Evolutionary conservation across 2,113 vertebrate species (phyloP), one percentile per base, ranked within the genome.

Genomic region (Delphinapterus leucas): DNA sequence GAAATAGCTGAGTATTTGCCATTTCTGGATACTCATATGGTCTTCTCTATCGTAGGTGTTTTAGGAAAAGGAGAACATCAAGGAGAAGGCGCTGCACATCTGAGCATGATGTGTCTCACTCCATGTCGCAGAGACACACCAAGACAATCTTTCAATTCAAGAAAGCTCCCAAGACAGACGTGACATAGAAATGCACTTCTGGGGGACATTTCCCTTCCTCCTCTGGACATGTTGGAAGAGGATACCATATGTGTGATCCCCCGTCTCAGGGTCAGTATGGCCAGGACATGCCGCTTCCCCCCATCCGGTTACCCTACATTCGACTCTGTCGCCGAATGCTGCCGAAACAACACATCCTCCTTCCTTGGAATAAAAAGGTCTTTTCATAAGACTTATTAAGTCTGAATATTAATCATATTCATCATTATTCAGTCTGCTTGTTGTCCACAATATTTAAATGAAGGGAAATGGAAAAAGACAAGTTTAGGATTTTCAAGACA

Each of bases 361-460:
- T 93, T 81, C 25, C 65, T 70, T 95, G 97, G 98, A 97, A 98
- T 96, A 82, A 95, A 98, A 96, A 93, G 77, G 83, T 92, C 97
- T 97, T 97, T 98, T 96, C 93, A 58, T 79, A 67, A 97, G 80
- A 49, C 85, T 97, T 97, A 97, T 65, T 95, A 95, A 98, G 79
- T 93, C 87, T 97, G 63, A 93, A 97, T 95, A 95, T 94, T 96
- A 97, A 98, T 97, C 97, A 96, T 79, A 86, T 74, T 96, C 95
- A 47, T 97, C 97, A 38, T 83, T 96, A 88, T 93, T 96, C 67
- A 92, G n/a, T 92, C 93, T 96, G 85, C 18, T 97, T 96, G 86
- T 49, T 23, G 74, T 38, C 85, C 88, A 96, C n/a, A 96, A 83
- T 97, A 98, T 97, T 98, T 98, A 97, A 97, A 92, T 93, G 76